These are phyloP conservation scores for Stegostoma tigrinum DNA, from an alignment of 2,113 vertebrate species.

Conservation along the genomic window DNA sequence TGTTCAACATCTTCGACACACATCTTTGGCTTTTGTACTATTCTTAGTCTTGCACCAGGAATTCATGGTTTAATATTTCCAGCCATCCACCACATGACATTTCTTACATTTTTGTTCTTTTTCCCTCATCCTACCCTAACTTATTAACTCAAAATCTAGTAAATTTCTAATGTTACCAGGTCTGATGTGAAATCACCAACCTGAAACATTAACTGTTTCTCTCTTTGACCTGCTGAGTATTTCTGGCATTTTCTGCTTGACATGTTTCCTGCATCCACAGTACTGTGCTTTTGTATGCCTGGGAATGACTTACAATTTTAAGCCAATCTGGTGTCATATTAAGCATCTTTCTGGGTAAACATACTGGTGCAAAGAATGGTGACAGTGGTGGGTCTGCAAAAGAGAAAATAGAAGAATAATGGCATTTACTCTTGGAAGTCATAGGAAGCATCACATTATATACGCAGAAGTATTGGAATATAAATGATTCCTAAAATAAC, in stretches of 20 bases:
- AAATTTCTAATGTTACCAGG: background rate
- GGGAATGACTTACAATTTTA: background rate
- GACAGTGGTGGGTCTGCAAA: no score
- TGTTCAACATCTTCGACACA: background rate
- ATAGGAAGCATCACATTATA: background rate
- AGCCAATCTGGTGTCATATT: no score
- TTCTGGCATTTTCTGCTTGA: background rate
- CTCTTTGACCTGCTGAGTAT: background rate
- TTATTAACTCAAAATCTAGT: background rate
- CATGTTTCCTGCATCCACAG: background rate
- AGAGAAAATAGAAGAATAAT: background rate
- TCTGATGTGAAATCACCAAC: background rate
- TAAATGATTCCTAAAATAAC: slow-evolving; percentile 12
- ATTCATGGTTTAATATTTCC: background rate
- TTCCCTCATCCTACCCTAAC: background rate
- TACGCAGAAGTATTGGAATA: background rate
- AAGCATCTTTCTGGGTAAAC: background rate
- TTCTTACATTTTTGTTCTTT: background rate
- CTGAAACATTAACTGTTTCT: background rate
- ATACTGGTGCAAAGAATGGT: background rate
- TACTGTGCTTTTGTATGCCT: background rate
- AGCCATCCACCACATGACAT: background rate
- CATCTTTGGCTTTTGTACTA: background rate
- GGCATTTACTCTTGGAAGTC: background rate
- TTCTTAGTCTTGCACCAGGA: background rate